phyloP scores from a whole-genome alignment of 2,888 invertebrate genomes.

The Eumerus sabulonum region DNA sequence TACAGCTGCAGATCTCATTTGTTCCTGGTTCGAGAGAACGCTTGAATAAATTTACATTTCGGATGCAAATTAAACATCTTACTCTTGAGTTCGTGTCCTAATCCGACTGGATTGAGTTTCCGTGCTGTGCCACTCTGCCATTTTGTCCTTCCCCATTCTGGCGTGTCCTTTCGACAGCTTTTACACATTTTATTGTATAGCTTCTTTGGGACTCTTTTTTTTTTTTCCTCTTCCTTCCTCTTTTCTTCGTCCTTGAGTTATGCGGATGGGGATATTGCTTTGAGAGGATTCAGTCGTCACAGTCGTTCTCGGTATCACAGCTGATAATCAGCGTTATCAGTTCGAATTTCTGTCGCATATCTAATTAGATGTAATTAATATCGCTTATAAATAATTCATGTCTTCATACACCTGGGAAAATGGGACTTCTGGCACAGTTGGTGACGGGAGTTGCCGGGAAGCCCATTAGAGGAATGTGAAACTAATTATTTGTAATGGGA shows the following conservation, averaged over 20 bases:
- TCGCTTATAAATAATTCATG: constrained; percentile 54
- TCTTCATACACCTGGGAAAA: neutral
- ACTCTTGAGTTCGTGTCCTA: constrained; percentile 66
- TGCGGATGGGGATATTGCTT: constrained; percentile 18
- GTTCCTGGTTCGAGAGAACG: constrained; percentile 29
- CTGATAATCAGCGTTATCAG: constrained; percentile 55
- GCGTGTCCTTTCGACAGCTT: neutral
- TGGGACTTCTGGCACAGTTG: neutral
- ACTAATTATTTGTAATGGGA: constrained; percentile 10
- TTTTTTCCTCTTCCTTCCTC: too few relatives aligned
- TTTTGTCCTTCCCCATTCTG: constrained; percentile 10
- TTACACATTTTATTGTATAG: constrained; percentile 32
- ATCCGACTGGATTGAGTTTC: constrained; percentile 65
- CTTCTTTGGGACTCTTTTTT: constrained; percentile 2
- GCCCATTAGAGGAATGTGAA: neutral
- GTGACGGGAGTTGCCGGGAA: neutral
- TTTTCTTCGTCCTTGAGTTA: constrained; percentile 22
- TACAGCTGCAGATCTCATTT: constrained; percentile 51
- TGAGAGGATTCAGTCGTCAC: constrained; percentile 44
- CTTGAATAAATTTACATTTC: constrained; percentile 68
- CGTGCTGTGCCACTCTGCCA: constrained; percentile 51
- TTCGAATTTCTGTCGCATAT: constrained; percentile 48
- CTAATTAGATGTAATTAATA: constrained; percentile 63
- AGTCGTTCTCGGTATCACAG: constrained; percentile 17
- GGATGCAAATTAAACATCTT: constrained; percentile 68